Evolutionary conservation across 1,140 invertebrate genomes (phyloP), one percentile per base, ranked within the genome.

Genomic region (Marisa cornuarietis): DNA sequence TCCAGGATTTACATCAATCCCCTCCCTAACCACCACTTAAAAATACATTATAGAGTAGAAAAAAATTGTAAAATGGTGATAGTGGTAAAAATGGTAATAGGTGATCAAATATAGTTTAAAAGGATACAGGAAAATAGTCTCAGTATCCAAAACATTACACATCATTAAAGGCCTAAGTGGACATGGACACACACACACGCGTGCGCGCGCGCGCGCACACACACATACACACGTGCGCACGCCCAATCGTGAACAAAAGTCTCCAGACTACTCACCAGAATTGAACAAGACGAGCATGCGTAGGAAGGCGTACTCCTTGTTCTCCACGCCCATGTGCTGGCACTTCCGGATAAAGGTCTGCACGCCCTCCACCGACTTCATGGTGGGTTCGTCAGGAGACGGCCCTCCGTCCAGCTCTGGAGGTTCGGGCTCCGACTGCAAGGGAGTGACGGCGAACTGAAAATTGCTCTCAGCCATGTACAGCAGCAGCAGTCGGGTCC

Each of bases 391-490:
- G 54, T 87, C 85, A 26, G 84, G 85, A 6, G 84, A 84, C 0
- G 83, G 86, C 1, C 76, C 76, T 2, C 66, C 73, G 24, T 83
- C 80, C 58, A 78, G 72, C 24, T 78, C 81, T 10, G 58, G 16
- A 11, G 61, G 66, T 7, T 49, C 66, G 49, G 82, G 78, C n/a
- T 78, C 71, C 20, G 72, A 71, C n/a, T 80, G 81, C 18, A 85
- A 76, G 3, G 88, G 87, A 18, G 88, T 90, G 14, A 90, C 89
- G 42, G 87, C 89, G 78, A 90, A 91, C 78, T 90, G 85, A 80
- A 90, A 90, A 82, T 91, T 89, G 72, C 85, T 87, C 84, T 91
- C 90, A 0, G 89, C 87, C 90, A 91, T 90, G 77, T 87, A 88
- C 24, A 91, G 80, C 10, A 90, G 81, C 79, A 91, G 79, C 16